A percentile compares a stretch with the other conserved stretches of the same genome.
Evolutionary conservation across 92 coral and sea anemone genomes (phyloP).

Genomic region (Phenganax subtilis): DNA sequence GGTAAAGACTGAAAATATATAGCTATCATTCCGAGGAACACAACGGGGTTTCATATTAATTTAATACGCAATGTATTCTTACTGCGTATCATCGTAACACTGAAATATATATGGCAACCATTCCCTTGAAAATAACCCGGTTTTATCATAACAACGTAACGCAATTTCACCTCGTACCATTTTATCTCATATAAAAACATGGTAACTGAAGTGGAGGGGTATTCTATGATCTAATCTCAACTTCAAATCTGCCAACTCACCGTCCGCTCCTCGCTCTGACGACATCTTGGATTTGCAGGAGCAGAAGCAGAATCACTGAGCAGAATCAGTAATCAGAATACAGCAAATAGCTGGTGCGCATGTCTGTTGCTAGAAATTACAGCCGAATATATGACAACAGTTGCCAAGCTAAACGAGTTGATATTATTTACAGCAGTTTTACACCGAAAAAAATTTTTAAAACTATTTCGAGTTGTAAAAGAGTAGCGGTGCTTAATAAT

Average conservation of each 20-base stretch:
- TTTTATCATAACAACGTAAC: no score
- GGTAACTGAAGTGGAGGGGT: no score
- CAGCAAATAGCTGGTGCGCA: slow-evolving; percentile 2
- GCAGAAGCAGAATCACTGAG: no score
- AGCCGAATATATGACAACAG: slow-evolving; percentile 30
- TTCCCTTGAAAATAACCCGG: no score
- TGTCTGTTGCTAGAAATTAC: slow-evolving; percentile 33
- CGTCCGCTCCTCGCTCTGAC: slow-evolving; percentile 16
- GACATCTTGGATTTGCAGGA: neutral
- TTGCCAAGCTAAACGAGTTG: neutral
- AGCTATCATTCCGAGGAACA: no score
- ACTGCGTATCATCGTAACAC: no score
- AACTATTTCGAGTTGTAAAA: neutral
- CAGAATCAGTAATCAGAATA: neutral
- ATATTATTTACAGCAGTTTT: neutral
- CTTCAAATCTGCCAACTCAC: neutral
- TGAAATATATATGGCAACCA: no score
- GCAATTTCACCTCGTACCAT: no score
- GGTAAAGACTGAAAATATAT: no score
- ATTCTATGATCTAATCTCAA: neutral
- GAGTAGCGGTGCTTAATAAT: neutral
- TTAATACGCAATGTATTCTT: no score
- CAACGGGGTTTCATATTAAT: no score
- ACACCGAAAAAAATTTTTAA: neutral
- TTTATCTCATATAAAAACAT: no score